phyloP scores from a whole-genome alignment of 92 coral and sea anemone genomes.

The Actinernus sp. region DNA sequence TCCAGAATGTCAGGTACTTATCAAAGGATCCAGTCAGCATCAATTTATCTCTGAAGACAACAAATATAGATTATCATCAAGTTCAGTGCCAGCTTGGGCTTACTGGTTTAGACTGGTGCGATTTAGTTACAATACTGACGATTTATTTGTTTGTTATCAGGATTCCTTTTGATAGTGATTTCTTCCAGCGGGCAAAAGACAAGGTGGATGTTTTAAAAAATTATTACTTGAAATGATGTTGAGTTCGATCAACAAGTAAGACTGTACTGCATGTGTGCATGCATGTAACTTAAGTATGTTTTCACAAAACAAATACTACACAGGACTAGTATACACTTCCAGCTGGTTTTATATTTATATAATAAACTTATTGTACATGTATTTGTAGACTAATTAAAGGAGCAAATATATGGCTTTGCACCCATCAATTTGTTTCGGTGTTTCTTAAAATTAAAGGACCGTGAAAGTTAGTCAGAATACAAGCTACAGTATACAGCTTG shows the following conservation, averaged over 20 bases:
- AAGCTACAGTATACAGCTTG: constrained; percentile 39
- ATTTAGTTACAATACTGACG: constrained; percentile 32
- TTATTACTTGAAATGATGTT: no score
- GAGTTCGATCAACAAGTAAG: no score
- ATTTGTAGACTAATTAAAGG: no score
- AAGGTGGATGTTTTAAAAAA: constrained; percentile 43
- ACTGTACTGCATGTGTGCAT: no score
- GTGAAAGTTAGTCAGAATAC: constrained; percentile 49
- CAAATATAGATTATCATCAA: constrained; percentile 28
- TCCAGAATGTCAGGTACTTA: constrained; percentile 44
- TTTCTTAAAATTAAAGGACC: constrained; percentile 45
- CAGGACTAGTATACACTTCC: no score
- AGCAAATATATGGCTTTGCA: no score
- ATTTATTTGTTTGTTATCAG: constrained; percentile 6
- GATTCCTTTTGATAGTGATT: constrained; percentile 32
- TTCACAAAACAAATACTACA: no score
- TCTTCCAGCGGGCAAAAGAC: constrained; percentile 38
- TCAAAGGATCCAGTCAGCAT: constrained; percentile 13
- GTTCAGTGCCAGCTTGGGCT: constrained; percentile 52
- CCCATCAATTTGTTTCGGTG: no score
- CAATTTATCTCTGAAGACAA: constrained; percentile 15
- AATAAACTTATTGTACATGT: no score
- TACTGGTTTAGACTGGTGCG: constrained; percentile 57
- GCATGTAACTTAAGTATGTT: no score
- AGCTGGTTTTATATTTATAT: no score